Evolutionary conservation across 2,888 invertebrate genomes (phyloP).

Genomic region (Volucella bombylans): DNA sequence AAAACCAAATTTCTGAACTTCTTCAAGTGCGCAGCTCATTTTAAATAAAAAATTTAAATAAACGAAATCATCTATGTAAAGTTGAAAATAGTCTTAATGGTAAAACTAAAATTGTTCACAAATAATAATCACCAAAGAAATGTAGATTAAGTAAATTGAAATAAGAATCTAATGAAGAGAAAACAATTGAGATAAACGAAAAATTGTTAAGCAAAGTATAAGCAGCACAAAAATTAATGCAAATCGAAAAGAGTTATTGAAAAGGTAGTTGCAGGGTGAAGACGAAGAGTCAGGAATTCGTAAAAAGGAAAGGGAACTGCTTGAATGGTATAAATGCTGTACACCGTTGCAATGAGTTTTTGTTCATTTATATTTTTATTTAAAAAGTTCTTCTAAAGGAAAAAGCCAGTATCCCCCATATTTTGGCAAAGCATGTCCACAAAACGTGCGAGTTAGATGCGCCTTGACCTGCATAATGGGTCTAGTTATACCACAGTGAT

Average conservation of each 20-base stretch:
- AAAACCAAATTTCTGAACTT: slow-evolving; percentile 32
- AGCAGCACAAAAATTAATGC: slow-evolving; percentile 8
- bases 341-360: no score
- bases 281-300: no score
- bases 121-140: slow-evolving; percentile 71
- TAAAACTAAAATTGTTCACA: slow-evolving; percentile 39
- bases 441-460: no score
- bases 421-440: no score
- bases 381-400: no score
- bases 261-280: no score
- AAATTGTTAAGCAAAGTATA: slow-evolving; percentile 43
- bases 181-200: not conserved
- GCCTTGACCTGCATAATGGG: no score
- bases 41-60: not conserved
- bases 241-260: not conserved
- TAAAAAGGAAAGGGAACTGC: no score
- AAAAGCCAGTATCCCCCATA: no score
- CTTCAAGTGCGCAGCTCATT: slow-evolving; percentile 56
- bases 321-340: no score
- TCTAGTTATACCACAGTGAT: no score
- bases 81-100: slow-evolving; percentile 3
- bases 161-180: slow-evolving; percentile 13
- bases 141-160: slow-evolving; percentile 49
- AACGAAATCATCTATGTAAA: slow-evolving; percentile 5
- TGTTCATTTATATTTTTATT: no score